phyloP scores from a whole-genome alignment of 2,888 invertebrate genomes.

The Metalampra italica region DNA sequence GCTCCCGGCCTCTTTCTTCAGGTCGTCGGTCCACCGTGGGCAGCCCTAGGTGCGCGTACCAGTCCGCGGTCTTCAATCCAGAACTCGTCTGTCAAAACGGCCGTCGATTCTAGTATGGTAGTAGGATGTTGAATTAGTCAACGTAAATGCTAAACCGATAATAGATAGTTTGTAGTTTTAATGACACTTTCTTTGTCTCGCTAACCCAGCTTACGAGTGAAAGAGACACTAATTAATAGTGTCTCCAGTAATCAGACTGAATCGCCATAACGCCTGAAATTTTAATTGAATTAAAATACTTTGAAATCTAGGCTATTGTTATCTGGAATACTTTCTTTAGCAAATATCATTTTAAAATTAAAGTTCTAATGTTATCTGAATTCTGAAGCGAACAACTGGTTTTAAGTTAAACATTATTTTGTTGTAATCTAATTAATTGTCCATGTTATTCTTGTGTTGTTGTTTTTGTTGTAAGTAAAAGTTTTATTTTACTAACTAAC shows the following conservation, averaged over 20 bases:
- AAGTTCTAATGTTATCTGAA: not conserved
- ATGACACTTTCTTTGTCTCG: not conserved
- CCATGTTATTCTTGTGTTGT: not conserved
- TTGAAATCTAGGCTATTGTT: not conserved
- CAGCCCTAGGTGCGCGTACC: no score
- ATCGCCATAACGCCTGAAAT: conserved; percentile 29
- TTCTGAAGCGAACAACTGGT: not conserved
- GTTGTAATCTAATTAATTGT: no score
- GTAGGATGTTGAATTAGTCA: no score
- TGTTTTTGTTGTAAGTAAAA: conserved; percentile 1
- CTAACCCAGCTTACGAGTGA: not conserved
- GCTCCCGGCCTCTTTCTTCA: no score
- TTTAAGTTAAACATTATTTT: not conserved
- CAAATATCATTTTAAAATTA: not conserved
- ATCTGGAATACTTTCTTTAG: not conserved
- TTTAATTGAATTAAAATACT: conserved; percentile 13
- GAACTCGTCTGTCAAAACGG: no score
- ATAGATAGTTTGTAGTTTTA: not conserved
- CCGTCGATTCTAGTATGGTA: no score
- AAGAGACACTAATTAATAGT: not conserved
- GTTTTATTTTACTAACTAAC: not conserved
- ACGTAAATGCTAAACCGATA: no score
- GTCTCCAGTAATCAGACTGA: conserved; percentile 27
- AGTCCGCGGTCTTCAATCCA: no score
- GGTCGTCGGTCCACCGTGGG: no score